Evolutionary conservation across 2,113 vertebrate species (phyloP).

Genomic region (Epinephelus lanceolatus): DNA sequence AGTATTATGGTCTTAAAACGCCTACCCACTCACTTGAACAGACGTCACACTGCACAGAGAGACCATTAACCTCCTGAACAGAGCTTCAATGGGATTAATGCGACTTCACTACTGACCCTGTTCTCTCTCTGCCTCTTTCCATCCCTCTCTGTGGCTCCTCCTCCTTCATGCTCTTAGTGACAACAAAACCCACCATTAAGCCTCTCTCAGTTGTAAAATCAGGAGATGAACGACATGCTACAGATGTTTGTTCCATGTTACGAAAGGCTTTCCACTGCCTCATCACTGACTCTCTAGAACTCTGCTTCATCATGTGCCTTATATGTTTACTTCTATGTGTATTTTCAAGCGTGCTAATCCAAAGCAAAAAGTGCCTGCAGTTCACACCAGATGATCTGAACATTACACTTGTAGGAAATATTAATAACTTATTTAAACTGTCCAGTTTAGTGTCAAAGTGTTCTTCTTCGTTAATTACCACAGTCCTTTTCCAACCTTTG

Average conservation of each 20-base stretch:
- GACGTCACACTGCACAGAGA: constrained; percentile 34
- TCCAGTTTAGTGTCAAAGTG: background rate
- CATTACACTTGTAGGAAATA: background rate
- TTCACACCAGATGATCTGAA: background rate
- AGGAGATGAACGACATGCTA: constrained; percentile 7
- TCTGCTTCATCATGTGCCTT: background rate
- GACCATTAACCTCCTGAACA: constrained; percentile 65
- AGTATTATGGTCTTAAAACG: background rate
- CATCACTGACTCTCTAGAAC: background rate
- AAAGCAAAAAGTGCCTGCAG: background rate
- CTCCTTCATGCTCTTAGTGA: background rate
- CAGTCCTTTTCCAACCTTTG: background rate
- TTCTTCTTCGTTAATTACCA: background rate
- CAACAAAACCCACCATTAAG: constrained; percentile 30
- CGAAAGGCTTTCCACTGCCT: background rate
- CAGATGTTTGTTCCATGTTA: constrained; percentile 28
- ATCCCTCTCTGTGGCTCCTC: background rate
- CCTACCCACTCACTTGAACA: background rate
- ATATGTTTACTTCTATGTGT: too few species aligned
- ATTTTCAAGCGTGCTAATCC: background rate
- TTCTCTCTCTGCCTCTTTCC: constrained; percentile 11
- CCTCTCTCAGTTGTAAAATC: constrained; percentile 29
- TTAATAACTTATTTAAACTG: background rate
- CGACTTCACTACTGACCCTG: constrained; percentile 34
- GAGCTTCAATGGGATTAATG: constrained; percentile 60